Percentiles rank a stretch among this genome's conserved stretches.
Conservation (phyloP, 1,140 invertebrate species). For the Lepidurus arcticus region DNA sequence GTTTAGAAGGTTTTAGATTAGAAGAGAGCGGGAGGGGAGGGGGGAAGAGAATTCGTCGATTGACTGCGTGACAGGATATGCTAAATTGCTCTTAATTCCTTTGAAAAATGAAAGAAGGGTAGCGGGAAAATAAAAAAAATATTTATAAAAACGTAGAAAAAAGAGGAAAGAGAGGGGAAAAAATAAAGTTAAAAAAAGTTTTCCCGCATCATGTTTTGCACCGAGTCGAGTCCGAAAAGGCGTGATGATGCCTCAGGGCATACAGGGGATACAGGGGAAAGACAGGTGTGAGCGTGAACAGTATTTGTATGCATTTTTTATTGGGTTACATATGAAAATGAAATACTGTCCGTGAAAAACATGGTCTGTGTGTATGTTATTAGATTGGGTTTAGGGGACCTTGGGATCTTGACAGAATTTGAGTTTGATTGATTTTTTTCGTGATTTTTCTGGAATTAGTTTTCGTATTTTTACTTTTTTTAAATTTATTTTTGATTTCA, state of each 20-base stretch:
- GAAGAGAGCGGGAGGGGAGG: background rate
- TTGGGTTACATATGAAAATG: too few relatives aligned
- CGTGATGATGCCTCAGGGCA: slow-evolving; percentile 13
- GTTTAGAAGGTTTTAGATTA: background rate
- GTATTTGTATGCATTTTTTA: too few relatives aligned
- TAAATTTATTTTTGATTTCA: background rate
- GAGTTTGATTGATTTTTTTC: background rate
- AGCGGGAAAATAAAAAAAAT: background rate
- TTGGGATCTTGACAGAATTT: background rate
- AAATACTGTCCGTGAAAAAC: too few relatives aligned
- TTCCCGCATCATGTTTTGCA: background rate
- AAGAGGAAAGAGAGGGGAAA: background rate
- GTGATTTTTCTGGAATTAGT: background rate
- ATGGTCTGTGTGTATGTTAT: too few relatives aligned
- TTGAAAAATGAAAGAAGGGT: background rate
- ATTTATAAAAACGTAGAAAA: too few relatives aligned
- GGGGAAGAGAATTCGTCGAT: background rate
- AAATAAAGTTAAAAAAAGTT: background rate
- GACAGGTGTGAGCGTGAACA: background rate
- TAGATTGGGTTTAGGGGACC: too few relatives aligned
- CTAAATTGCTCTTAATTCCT: slow-evolving; percentile 6
- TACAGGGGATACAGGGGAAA: slow-evolving; percentile 23
- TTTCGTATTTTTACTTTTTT: background rate
- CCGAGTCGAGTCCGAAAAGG: background rate
- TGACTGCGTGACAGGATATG: slow-evolving; percentile 17